phyloP scores from a whole-genome alignment of 30 jellyfish, hydroid and myxozoan species.

The Morbakka virulenta region DNA sequence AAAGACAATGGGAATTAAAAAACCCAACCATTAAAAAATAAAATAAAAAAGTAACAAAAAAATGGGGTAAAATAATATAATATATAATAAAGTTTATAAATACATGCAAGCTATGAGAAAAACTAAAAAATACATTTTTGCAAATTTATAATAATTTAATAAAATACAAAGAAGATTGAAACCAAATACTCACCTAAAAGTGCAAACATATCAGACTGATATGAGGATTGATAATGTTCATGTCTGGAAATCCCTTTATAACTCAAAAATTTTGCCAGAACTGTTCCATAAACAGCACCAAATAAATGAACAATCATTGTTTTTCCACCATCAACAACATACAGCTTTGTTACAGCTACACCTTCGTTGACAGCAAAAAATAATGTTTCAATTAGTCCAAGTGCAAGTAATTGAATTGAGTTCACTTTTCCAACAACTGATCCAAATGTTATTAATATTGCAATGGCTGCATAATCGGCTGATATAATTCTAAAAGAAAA shows the following conservation, averaged over 20 bases:
- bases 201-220: slow-evolving; percentile 69
- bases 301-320: slow-evolving; percentile 70
- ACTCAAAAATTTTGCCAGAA: slow-evolving; percentile 69
- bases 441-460: slow-evolving; percentile 78
- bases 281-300: slow-evolving; percentile 81
- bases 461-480: slow-evolving; percentile 88
- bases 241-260: slow-evolving; percentile 49
- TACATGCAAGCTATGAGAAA: no score
- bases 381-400: slow-evolving; percentile 62
- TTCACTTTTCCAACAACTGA: slow-evolving; percentile 77
- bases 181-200: slow-evolving; percentile 53
- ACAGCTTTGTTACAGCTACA: slow-evolving; percentile 29
- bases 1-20: no score
- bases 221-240: slow-evolving; percentile 39
- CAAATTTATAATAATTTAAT: no score
- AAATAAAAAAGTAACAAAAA: no score
- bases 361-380: slow-evolving; percentile 80
- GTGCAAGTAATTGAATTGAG: slow-evolving; percentile 74
- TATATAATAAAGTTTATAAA: no score
- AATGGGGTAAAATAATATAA: no score
- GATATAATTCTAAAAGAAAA: slow-evolving; percentile 55
- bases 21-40: no score
- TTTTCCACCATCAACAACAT: slow-evolving; percentile 61
- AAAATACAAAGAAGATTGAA: no score
- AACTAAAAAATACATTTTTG: no score